These are phyloP conservation scores for Myotis pilosus DNA, from an alignment of 2,797 vertebrate genomes.

Conservation along the genomic window DNA sequence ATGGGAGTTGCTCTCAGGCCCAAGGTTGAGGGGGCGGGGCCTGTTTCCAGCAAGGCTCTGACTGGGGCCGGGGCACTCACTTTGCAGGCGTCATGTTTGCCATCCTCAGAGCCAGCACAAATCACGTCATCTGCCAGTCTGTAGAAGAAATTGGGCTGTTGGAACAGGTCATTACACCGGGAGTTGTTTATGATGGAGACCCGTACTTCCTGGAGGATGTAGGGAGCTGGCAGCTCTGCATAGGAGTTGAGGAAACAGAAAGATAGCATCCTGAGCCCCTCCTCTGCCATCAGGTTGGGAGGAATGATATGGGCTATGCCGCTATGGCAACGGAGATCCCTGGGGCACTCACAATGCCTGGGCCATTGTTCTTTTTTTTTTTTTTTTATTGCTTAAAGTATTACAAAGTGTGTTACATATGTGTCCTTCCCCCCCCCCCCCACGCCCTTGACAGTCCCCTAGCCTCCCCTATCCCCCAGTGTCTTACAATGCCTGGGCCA, in stretches of 20 bases:
- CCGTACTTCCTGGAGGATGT: conserved; percentile 61
- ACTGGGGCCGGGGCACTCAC: conserved; percentile 40
- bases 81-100: conserved; percentile 56
- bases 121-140: conserved; percentile 41
- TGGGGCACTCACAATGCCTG: not conserved
- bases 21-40: not conserved
- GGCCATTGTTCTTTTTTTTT: not conserved
- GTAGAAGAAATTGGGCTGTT: fast-evolving
- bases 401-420: too few species aligned
- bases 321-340: not conserved
- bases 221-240: not conserved
- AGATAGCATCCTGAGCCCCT: not conserved
- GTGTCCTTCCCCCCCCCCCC: too few species aligned
- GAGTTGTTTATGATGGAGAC: conserved; percentile 61
- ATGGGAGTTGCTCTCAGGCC: not conserved
- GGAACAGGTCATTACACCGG: conserved; percentile 49
- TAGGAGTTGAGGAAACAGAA: not conserved
- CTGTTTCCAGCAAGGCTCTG: too few species aligned
- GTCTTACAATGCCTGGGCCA: not conserved
- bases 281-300: not conserved
- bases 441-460: too few species aligned
- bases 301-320: not conserved
- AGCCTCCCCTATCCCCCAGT: too few species aligned
- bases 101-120: conserved; percentile 61
- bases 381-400: too few species aligned